phyloP scores from a whole-genome alignment of 2,113 vertebrate genomes.

The Hippopotamus amphibius region DNA sequence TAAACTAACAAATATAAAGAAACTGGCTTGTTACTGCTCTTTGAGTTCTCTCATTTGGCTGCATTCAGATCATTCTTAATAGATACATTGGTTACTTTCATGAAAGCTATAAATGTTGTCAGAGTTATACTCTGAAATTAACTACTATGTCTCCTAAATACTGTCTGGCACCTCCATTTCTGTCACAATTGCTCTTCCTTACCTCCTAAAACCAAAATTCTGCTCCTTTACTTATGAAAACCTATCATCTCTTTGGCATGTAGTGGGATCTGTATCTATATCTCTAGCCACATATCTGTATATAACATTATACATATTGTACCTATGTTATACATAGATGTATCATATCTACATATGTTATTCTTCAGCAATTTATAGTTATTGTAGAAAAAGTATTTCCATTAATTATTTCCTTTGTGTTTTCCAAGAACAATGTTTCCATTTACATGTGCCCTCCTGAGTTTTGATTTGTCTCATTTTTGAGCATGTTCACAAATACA shows the following conservation, averaged over 20 bases:
- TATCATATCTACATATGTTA: neutral
- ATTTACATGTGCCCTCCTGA: neutral
- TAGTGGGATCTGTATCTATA: neutral
- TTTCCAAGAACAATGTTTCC: neutral
- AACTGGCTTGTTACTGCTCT: neutral
- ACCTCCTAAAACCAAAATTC: neutral
- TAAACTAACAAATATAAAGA: neutral
- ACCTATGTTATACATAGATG: neutral
- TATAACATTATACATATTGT: neutral
- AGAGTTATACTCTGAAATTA: neutral
- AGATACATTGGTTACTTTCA: neutral
- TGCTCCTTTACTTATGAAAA: neutral
- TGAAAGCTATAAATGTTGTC: neutral
- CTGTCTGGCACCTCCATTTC: neutral
- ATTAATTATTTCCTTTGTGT: neutral
- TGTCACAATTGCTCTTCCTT: neutral
- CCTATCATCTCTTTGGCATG: neutral
- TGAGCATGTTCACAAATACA: neutral
- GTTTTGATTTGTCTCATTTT: neutral
- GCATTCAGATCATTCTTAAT: neutral
- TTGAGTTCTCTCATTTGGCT: neutral
- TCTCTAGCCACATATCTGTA: neutral
- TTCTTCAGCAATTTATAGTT: neutral
- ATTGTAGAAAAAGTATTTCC: neutral
- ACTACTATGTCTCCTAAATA: neutral